A percentile compares a stretch with the other conserved stretches of the same genome.
Evolutionary conservation across 64 coral and sea anemone genomes (phyloP).

Genomic region (Actinia equina): DNA sequence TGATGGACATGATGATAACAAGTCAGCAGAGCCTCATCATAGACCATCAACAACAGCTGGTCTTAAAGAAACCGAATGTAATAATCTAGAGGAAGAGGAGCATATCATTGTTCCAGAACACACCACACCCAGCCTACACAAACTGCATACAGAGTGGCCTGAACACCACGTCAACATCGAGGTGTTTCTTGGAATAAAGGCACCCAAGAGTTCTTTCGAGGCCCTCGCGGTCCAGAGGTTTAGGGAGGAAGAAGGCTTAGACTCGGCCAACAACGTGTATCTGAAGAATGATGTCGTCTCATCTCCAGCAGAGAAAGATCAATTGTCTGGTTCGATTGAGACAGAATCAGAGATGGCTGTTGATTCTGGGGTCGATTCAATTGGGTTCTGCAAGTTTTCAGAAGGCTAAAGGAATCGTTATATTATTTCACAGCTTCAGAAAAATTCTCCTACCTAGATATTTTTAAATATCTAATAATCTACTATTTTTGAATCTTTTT

Average conservation of each 20-base stretch:
- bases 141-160: too few relatives aligned
- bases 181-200: too few relatives aligned
- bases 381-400: neutral
- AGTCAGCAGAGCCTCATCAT: neutral
- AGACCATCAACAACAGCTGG: neutral
- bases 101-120: neutral
- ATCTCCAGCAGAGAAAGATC: neutral
- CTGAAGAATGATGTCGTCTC: neutral
- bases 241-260: neutral
- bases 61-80: too few relatives aligned
- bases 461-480: too few relatives aligned
- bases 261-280: neutral
- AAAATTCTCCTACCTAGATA: too few relatives aligned
- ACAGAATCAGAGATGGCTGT: neutral
- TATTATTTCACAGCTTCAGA: too few relatives aligned
- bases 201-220: too few relatives aligned
- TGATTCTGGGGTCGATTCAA: neutral
- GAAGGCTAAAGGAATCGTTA: neutral
- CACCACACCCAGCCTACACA: too few relatives aligned
- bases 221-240: neutral
- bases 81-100: neutral
- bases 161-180: too few relatives aligned
- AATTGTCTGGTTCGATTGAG: neutral
- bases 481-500: too few relatives aligned
- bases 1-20: neutral